Evolutionary conservation across 2,113 vertebrate species (phyloP).

Genomic region (Dicentrarchus labrax): DNA sequence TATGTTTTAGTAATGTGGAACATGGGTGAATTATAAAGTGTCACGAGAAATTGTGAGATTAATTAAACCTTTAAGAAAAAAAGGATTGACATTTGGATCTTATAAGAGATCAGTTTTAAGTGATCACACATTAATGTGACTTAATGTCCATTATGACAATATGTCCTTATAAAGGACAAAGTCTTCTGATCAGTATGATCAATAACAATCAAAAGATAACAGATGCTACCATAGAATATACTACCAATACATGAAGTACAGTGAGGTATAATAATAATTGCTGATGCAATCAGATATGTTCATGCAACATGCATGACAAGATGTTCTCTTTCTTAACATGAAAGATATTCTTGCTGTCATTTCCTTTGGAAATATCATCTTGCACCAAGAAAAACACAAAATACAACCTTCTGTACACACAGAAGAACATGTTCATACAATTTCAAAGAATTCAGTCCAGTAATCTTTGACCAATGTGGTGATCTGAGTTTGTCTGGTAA

Average conservation of each 20-base stretch:
- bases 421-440: slow-evolving; percentile 3
- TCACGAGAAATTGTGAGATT: too few species aligned
- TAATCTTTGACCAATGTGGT: slow-evolving; percentile 58
- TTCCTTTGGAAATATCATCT: background rate
- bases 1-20: too few species aligned
- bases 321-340: slow-evolving; percentile 12
- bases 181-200: background rate
- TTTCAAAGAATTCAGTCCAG: background rate
- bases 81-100: slow-evolving; percentile 5
- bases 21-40: too few species aligned
- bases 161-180: background rate
- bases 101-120: background rate
- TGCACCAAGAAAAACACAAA: background rate
- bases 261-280: slow-evolving; percentile 9
- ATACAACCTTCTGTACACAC: slow-evolving; percentile 1
- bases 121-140: background rate
- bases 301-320: slow-evolving; percentile 41
- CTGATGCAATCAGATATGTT: slow-evolving; percentile 29
- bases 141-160: background rate
- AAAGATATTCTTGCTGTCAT: slow-evolving; percentile 19
- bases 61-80: background rate
- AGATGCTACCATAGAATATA: background rate
- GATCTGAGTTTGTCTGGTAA: slow-evolving; percentile 1
- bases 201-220: background rate
- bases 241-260: background rate